phyloP scores from a whole-genome alignment of 1,140 invertebrate species.

The Bathynomus jamesi region DNA sequence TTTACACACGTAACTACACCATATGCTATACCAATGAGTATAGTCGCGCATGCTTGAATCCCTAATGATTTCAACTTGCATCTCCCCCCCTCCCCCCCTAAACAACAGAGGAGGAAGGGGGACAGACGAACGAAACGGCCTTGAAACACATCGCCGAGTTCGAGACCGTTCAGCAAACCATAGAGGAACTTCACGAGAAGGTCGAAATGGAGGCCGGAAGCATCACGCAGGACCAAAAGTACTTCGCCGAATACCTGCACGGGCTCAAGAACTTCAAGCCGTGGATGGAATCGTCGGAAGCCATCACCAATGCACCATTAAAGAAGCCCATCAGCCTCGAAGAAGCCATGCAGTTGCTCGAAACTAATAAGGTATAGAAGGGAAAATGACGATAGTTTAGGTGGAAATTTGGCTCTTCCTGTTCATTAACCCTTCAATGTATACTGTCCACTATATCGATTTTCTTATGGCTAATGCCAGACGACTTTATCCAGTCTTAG shows the following conservation, averaged over 20 bases:
- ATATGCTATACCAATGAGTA: background rate
- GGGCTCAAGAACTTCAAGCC: constrained; percentile 38
- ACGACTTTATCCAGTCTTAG: background rate
- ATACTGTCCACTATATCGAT: background rate
- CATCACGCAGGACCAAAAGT: constrained; percentile 39
- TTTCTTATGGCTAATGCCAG: background rate
- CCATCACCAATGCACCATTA: constrained; percentile 28
- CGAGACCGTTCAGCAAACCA: constrained; percentile 30
- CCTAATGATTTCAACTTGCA: background rate
- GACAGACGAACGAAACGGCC: constrained; percentile 35
- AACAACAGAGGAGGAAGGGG: constrained; percentile 23
- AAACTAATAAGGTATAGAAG: constrained; percentile 22
- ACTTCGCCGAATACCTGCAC: constrained; percentile 38
- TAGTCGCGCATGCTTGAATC: background rate
- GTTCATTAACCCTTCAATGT: no score
- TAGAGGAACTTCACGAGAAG: constrained; percentile 34
- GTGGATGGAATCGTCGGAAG: constrained; percentile 37
- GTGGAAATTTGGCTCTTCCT: background rate
- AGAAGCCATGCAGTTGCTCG: constrained; percentile 34
- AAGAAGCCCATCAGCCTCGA: constrained; percentile 32
- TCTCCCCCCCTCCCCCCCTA: no score
- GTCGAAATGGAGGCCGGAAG: constrained; percentile 33
- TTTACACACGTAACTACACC: background rate
- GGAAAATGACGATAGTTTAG: background rate
- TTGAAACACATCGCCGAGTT: constrained; percentile 28